phyloP scores from a whole-genome alignment of 2,888 invertebrate genomes.

The Ophraella communa region DNA sequence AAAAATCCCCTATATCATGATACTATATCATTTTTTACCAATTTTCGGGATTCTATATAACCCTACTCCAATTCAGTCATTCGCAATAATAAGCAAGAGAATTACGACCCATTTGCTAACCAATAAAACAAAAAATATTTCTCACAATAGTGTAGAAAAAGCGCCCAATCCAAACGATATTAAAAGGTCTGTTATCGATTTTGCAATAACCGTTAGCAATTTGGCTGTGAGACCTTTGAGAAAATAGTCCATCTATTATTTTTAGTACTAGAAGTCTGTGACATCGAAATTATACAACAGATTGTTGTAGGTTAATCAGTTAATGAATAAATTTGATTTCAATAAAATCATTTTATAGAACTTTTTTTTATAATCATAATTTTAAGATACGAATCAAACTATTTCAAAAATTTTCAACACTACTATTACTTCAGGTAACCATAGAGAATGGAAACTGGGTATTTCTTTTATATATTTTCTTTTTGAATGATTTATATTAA shows the following conservation, averaged over 20 bases:
- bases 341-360: too few relatives aligned
- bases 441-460: too few relatives aligned
- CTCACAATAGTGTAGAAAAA: constrained; percentile 26
- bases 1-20: background rate
- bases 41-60: background rate
- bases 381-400: too few relatives aligned
- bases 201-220: constrained; percentile 40
- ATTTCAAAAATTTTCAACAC: too few relatives aligned
- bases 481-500: too few relatives aligned
- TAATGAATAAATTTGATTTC: background rate
- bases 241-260: constrained; percentile 39
- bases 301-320: background rate
- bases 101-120: constrained; percentile 3
- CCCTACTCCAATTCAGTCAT: background rate
- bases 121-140: constrained; percentile 33
- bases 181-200: constrained; percentile 38
- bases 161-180: constrained; percentile 37
- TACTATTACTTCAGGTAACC: too few relatives aligned
- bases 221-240: constrained; percentile 35
- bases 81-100: background rate
- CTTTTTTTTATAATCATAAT: too few relatives aligned
- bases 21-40: background rate
- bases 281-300: background rate
- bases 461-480: too few relatives aligned
- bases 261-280: constrained; percentile 30